Conservation (phyloP, 2,113 vertebrate genomes). For the Nanorana parkeri region DNA sequence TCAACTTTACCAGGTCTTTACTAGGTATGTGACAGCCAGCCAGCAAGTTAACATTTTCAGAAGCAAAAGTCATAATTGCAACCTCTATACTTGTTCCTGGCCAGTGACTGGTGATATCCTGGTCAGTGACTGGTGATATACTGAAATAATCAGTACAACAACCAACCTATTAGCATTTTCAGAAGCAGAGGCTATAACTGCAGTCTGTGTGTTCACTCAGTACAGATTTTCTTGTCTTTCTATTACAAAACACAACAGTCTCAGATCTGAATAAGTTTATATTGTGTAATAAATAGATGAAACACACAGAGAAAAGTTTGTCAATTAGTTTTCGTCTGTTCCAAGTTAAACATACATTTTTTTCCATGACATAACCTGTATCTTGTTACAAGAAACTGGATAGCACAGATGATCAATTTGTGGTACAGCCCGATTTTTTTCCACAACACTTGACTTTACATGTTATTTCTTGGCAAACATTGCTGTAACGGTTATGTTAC, state of each 20-base stretch:
- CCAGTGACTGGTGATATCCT: too few relatives aligned
- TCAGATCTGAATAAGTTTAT: not conserved
- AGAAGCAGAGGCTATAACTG: too few relatives aligned
- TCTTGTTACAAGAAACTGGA: constrained; percentile 38
- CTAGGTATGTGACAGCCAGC: too few relatives aligned
- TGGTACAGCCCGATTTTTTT: constrained; percentile 16
- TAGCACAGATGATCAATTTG: constrained; percentile 19
- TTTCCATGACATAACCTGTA: constrained; percentile 38
- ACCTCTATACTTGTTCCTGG: too few relatives aligned
- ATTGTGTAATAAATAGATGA: not conserved
- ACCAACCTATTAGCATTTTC: too few relatives aligned
- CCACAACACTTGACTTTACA: constrained; percentile 4
- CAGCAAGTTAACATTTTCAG: too few relatives aligned
- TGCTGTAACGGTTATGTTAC: not conserved
- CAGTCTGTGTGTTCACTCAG: too few relatives aligned
- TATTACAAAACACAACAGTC: not conserved
- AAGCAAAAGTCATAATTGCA: too few relatives aligned
- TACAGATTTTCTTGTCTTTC: not conserved
- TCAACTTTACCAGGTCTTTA: too few relatives aligned
- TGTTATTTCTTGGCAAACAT: constrained; percentile 33
- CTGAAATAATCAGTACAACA: too few relatives aligned
- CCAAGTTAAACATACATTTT: constrained; percentile 25
- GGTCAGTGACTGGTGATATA: too few relatives aligned
- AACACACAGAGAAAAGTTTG: not conserved
- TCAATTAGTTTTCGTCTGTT: constrained; percentile 23